A percentile compares a stretch with the other conserved stretches of the same genome.
Conservation (phyloP, 2,888 invertebrate species). For the Drosophila birchii region DNA sequence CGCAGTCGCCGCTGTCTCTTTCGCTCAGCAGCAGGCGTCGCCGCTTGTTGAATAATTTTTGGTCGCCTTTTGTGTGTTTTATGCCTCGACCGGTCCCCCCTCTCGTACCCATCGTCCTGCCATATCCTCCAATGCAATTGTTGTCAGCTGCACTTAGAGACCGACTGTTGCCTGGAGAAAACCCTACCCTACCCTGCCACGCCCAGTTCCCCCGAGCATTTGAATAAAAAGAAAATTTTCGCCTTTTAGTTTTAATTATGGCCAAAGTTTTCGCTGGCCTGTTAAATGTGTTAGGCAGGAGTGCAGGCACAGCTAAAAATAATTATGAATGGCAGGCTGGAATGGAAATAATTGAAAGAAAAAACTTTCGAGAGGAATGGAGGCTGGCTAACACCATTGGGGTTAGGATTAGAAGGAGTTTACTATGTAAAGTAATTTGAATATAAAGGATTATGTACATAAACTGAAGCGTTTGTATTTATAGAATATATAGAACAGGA, state of each 20-base stretch:
- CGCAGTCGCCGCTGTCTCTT: slow-evolving; percentile 26
- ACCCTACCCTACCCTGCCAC: too few species aligned
- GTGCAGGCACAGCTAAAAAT: slow-evolving; percentile 44
- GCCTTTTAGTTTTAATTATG: slow-evolving; percentile 72
- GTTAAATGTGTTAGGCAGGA: slow-evolving; percentile 65
- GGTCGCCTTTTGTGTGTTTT: slow-evolving; percentile 66
- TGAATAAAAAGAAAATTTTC: slow-evolving; percentile 63
- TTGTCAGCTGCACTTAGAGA: slow-evolving; percentile 60
- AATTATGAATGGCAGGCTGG: slow-evolving; percentile 64
- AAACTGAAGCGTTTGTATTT: neutral
- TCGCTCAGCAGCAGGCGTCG: slow-evolving; percentile 57
- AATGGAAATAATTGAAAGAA: slow-evolving; percentile 36
- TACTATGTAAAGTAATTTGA: neutral
- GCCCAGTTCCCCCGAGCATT: slow-evolving; percentile 15
- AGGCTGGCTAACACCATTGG: neutral
- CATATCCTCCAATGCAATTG: slow-evolving; percentile 60
- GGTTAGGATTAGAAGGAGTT: slow-evolving; percentile 20
- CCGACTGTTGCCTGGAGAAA: slow-evolving; percentile 39
- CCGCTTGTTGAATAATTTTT: slow-evolving; percentile 71
- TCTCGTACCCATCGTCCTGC: neutral
- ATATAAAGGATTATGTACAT: neutral
- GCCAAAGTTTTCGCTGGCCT: slow-evolving; percentile 66
- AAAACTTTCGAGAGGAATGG: slow-evolving; percentile 2
- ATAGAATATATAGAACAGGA: neutral
- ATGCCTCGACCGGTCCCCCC: slow-evolving; percentile 40